phyloP scores from a whole-genome alignment of 1,140 invertebrate species.

The Drosophila dunni region DNA sequence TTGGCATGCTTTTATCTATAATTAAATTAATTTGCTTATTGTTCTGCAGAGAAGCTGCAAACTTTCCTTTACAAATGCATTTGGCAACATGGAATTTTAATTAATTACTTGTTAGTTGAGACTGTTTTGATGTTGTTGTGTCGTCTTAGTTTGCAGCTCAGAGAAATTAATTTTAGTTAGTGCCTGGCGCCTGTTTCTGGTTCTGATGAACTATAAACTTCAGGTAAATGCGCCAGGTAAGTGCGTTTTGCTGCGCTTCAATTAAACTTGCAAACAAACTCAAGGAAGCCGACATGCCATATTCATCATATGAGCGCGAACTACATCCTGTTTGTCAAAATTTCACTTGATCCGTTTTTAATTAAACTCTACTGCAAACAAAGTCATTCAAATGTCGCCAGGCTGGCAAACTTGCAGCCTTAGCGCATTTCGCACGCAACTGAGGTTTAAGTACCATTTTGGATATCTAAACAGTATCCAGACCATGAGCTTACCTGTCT shows the following conservation, averaged over 20 bases:
- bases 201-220: conserved; percentile 2
- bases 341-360: conserved; percentile 80
- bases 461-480: conserved; percentile 28
- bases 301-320: conserved; percentile 41
- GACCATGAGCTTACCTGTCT: conserved; percentile 51
- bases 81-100: conserved; percentile 42
- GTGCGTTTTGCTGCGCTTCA: conserved; percentile 42
- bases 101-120: conserved; percentile 41
- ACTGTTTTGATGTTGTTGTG: conserved; percentile 2
- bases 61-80: conserved; percentile 37
- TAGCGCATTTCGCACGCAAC: conserved; percentile 61
- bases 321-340: conserved; percentile 49
- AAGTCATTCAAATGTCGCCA: conserved; percentile 59
- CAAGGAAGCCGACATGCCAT: conserved; percentile 12
- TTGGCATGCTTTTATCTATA: conserved; percentile 1
- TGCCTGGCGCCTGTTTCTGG: neutral
- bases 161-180: conserved; percentile 45
- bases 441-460: conserved; percentile 43
- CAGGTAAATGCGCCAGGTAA: conserved; percentile 27
- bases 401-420: neutral
- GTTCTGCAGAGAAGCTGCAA: conserved; percentile 1
- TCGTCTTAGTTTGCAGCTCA: conserved; percentile 20
- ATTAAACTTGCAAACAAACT: conserved; percentile 71
- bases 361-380: conserved; percentile 83
- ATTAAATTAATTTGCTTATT: conserved; percentile 8